Evolutionary conservation across 1,140 invertebrate species (phyloP).

Genomic region (Rhopalosiphum maidis): DNA sequence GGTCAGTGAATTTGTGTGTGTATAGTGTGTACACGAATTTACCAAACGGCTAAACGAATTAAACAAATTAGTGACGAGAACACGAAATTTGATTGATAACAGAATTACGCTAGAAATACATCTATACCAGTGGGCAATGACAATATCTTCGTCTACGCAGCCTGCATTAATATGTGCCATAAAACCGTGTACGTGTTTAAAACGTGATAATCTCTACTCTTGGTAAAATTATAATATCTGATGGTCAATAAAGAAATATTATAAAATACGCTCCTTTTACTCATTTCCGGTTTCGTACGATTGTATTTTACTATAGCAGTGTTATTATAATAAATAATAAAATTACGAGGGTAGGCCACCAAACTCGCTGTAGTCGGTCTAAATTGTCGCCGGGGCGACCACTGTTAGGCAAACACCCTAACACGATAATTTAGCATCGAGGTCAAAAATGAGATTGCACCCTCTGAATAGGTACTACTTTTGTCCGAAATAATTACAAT

Average conservation of each 20-base stretch:
- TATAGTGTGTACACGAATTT: not conserved
- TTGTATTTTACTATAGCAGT: not conserved
- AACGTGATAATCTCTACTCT: not conserved
- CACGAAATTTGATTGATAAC: not conserved
- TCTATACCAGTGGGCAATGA: too few species aligned
- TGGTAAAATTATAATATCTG: not conserved
- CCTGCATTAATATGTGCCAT: not conserved
- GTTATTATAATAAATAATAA: not conserved
- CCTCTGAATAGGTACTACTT: not conserved
- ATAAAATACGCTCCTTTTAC: not conserved
- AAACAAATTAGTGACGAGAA: not conserved
- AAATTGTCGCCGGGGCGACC: not conserved
- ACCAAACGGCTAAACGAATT: too few species aligned
- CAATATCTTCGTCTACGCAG: not conserved
- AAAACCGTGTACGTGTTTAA: not conserved
- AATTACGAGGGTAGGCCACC: slow-evolving; percentile 15
- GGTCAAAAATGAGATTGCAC: not conserved
- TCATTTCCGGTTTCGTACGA: not conserved
- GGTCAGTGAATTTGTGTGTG: not conserved
- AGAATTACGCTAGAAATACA: not conserved
- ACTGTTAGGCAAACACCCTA: not conserved
- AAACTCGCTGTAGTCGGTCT: not conserved
- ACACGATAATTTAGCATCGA: not conserved
- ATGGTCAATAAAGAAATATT: not conserved
- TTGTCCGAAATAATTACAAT: not conserved